Conservation (phyloP, 64 coral and sea anemone genomes). For the Pachyseris speciosa region DNA sequence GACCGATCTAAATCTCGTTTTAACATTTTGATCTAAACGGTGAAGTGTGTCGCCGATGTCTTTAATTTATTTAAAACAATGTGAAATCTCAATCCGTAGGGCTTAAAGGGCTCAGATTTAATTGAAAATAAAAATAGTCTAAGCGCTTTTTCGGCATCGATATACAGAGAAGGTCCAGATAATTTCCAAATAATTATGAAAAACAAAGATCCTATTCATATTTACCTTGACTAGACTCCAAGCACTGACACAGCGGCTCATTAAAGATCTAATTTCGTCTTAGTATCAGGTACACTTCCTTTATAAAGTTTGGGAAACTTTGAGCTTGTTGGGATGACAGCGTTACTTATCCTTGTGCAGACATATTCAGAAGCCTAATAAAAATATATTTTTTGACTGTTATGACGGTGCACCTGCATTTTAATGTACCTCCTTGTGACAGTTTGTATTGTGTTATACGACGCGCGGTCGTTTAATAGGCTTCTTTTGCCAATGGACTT, state of each 20-base stretch:
- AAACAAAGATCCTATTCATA: neutral
- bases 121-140: no score
- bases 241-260: neutral
- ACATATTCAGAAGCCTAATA: neutral
- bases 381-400: neutral
- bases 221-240: conserved; percentile 4
- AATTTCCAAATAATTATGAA: neutral
- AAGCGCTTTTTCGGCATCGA: no score
- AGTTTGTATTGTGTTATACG: neutral
- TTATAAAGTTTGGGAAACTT: neutral
- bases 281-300: neutral
- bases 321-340: neutral
- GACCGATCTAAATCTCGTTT: no score
- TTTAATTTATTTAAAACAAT: neutral
- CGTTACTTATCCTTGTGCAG: neutral
- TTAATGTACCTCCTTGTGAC: neutral
- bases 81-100: neutral
- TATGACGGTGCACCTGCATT: conserved; percentile 5
- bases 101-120: no score
- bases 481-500: neutral
- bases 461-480: neutral
- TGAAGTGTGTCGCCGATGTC: neutral
- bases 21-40: no score
- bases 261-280: neutral
- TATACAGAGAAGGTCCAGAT: no score